Evolutionary conservation across 2,888 invertebrate genomes (phyloP).

Genomic region (Eucriotettix oculatus): DNA sequence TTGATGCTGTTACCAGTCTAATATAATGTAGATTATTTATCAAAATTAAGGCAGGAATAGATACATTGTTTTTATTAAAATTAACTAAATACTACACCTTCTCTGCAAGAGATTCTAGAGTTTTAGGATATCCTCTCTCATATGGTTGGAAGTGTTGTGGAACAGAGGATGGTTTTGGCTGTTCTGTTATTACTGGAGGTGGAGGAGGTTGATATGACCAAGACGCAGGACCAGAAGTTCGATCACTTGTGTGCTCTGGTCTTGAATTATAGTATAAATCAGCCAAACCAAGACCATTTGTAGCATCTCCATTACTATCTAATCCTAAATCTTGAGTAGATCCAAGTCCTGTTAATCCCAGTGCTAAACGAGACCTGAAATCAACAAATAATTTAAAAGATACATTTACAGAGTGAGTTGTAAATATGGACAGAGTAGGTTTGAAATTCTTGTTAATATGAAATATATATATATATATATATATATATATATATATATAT

Average conservation of each 20-base stretch:
- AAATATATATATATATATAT: too few species aligned
- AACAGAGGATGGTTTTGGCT: conserved; percentile 51
- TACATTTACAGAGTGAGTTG: too few species aligned
- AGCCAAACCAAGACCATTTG: conserved; percentile 27
- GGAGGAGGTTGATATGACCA: conserved; percentile 61
- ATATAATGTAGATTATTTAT: too few species aligned
- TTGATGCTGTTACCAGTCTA: too few species aligned
- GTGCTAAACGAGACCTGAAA: conserved; percentile 36
- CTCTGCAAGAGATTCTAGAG: conserved; percentile 78
- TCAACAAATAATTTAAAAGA: background rate
- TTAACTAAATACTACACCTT: conserved; percentile 31
- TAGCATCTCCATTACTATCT: conserved; percentile 10
- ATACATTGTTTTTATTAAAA: too few species aligned
- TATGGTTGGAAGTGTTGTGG: conserved; percentile 74
- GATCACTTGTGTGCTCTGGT: conserved; percentile 23
- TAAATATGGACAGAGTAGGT: too few species aligned
- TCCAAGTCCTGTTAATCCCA: conserved; percentile 47
- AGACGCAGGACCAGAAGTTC: conserved; percentile 28
- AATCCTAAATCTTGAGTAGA: conserved; percentile 33
- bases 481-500: too few species aligned
- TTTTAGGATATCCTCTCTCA: conserved; percentile 72
- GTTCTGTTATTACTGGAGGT: conserved; percentile 76
- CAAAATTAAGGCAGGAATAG: too few species aligned
- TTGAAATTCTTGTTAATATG: too few species aligned
- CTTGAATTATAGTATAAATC: conserved; percentile 72